Evolutionary conservation across 2,797 vertebrate species (phyloP).

Genomic region (Florisuga fusca): DNA sequence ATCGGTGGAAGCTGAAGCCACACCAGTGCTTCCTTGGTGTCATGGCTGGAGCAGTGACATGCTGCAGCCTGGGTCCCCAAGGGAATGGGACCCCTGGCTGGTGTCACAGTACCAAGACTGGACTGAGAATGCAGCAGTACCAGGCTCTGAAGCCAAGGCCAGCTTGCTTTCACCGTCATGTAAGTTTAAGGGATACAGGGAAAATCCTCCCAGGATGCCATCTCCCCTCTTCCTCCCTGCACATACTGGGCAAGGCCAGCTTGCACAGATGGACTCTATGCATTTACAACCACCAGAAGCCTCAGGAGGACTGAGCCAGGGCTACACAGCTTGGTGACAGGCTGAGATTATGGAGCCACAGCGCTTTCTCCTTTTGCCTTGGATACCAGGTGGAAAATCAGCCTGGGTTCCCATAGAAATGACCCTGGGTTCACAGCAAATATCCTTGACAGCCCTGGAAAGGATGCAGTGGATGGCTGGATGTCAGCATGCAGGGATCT

Average conservation of each 20-base stretch:
- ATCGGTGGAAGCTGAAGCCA: neutral
- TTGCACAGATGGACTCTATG: neutral
- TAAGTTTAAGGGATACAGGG: neutral
- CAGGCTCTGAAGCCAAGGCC: neutral
- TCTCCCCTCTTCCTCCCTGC: neutral
- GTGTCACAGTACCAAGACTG: neutral
- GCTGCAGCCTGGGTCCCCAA: neutral
- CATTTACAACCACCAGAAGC: neutral
- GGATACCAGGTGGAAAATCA: neutral
- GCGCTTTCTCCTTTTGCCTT: neutral
- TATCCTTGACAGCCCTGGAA: neutral
- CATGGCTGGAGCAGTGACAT: accelerated
- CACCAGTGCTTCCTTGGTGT: neutral
- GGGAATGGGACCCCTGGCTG: neutral
- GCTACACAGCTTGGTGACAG: neutral
- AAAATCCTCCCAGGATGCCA: neutral
- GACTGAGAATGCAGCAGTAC: neutral
- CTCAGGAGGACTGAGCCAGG: neutral
- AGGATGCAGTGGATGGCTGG: neutral
- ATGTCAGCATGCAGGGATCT: neutral
- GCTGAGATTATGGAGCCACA: neutral
- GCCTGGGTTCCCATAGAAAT: neutral
- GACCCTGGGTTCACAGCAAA: neutral
- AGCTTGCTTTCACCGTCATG: neutral
- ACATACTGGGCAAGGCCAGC: neutral